Evolutionary conservation across 2,888 invertebrate species (phyloP).

Genomic region (Hanleya hanleyi): DNA sequence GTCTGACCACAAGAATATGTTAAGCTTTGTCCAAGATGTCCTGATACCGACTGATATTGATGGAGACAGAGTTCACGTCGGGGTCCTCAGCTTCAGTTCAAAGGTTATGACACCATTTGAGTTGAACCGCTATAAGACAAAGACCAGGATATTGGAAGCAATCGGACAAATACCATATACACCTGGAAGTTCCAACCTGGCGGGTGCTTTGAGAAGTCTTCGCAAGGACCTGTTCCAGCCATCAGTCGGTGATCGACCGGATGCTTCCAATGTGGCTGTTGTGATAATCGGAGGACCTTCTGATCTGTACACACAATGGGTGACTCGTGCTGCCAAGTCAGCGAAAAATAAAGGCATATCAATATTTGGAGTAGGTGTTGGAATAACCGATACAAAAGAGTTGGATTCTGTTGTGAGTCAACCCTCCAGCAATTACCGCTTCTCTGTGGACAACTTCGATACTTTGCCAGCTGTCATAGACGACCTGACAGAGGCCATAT

Average conservation of each 20-base stretch:
- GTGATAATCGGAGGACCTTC: constrained; percentile 40
- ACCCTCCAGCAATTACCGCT: neutral
- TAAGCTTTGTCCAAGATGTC: constrained; percentile 33
- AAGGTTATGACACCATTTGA: constrained; percentile 30
- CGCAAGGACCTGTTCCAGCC: constrained; percentile 24
- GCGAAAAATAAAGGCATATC: constrained; percentile 29
- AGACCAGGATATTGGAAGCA: constrained; percentile 31
- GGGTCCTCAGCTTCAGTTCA: constrained; percentile 24
- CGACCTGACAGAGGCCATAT: neutral
- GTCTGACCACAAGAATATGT: constrained; percentile 34
- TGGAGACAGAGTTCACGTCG: neutral
- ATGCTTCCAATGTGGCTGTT: constrained; percentile 31
- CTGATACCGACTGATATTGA: constrained; percentile 11
- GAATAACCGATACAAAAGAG: neutral
- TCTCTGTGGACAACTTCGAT: neutral
- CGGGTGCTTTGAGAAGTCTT: constrained; percentile 24
- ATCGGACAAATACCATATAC: constrained; percentile 19
- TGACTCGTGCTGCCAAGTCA: constrained; percentile 22
- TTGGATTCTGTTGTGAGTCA: neutral
- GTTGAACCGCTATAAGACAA: constrained; percentile 31
- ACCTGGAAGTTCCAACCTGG: constrained; percentile 36
- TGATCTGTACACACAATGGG: constrained; percentile 22
- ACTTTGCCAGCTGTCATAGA: neutral
- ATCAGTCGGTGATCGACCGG: constrained; percentile 31
- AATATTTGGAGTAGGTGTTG: neutral